A percentile compares a stretch with the other conserved stretches of the same genome.
Evolutionary conservation across 2,113 vertebrate genomes (phyloP).

Genomic region (Sinosuthora webbiana): DNA sequence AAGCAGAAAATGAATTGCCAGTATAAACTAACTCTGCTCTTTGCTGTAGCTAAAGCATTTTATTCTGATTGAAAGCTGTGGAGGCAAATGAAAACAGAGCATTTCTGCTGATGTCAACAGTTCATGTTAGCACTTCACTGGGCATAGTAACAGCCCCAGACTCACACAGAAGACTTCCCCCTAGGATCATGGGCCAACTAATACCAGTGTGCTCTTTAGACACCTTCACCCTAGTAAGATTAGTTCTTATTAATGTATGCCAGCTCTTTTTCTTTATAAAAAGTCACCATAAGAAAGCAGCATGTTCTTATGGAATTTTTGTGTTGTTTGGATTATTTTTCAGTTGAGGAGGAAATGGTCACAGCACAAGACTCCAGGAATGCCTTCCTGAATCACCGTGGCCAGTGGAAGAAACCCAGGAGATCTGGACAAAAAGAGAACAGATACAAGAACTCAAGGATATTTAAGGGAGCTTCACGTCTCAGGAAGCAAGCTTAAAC

Average conservation of each 20-base stretch:
- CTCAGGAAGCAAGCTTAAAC: neutral
- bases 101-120: neutral
- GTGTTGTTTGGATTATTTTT: neutral
- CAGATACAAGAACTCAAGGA: neutral
- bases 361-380: neutral
- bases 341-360: constrained; percentile 76
- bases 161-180: neutral
- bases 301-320: neutral
- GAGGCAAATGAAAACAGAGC: neutral
- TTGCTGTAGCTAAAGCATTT: neutral
- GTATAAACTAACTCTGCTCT: neutral
- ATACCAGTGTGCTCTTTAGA: neutral
- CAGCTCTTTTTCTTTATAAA: neutral
- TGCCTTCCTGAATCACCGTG: neutral
- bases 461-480: neutral
- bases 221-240: neutral
- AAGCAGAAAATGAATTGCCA: neutral
- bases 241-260: neutral
- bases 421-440: neutral
- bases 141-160: neutral
- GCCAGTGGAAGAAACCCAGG: neutral
- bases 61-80: neutral
- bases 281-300: neutral
- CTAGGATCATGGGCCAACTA: neutral
- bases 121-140: accelerated